Conservation (phyloP, 2,113 vertebrate genomes). For the Zosterops japonicus region DNA sequence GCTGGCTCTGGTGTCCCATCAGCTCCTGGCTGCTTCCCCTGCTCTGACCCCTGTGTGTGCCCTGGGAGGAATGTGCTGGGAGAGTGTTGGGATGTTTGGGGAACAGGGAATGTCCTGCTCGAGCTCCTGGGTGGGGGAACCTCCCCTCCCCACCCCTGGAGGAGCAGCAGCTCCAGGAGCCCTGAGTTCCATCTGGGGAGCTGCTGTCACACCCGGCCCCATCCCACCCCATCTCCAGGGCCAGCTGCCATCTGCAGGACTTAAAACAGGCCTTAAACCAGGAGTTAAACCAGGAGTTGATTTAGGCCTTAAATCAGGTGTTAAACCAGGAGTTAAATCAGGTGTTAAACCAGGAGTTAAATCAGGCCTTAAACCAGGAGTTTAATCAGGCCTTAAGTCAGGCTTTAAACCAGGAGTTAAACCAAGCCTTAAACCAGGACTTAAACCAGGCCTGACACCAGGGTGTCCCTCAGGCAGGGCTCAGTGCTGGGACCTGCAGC, state of each 20-base stretch:
- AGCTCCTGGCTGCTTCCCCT: background rate
- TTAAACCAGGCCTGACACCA: background rate
- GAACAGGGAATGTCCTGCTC: rapidly evolving
- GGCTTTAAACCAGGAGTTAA: no score
- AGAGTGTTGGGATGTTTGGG: background rate
- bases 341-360: background rate
- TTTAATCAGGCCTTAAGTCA: no score
- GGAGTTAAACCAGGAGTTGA: no score
- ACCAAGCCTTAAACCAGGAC: no score
- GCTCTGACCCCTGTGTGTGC: rapidly evolving
- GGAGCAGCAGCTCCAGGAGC: background rate
- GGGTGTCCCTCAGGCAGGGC: rapidly evolving
- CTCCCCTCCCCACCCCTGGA: rapidly evolving
- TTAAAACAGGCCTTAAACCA: no score
- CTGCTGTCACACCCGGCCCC: rapidly evolving
- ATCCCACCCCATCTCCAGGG: no score
- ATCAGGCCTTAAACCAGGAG: background rate
- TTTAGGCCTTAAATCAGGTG: no score
- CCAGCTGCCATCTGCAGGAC: background rate
- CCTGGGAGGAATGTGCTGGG: background rate
- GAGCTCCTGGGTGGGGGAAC: rapidly evolving
- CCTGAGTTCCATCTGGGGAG: rapidly evolving
- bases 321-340: no score
- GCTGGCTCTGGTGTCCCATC: background rate
- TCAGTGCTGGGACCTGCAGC: rapidly evolving